Evolutionary conservation across 2,888 invertebrate genomes (phyloP), one percentile per base, ranked within the genome.

Genomic region (Drosophila colorata): DNA sequence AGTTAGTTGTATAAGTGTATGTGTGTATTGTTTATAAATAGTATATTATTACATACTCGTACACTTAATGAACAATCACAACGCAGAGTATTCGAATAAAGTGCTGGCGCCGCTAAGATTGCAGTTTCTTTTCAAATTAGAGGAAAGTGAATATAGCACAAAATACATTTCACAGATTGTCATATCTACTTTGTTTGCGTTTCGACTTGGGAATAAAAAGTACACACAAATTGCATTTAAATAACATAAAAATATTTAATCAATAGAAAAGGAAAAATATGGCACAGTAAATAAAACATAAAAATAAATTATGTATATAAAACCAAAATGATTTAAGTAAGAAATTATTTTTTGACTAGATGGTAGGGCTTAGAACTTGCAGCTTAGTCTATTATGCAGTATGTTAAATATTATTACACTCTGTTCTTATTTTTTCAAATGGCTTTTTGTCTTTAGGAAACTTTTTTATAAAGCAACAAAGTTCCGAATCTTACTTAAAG

Each of bases 1-100:
- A 9, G 9, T 28, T 9, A 28, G 28, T 9, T 28, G 53, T 78
- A 57, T 73, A 47, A 41, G 38, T 69, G 48, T 76, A 44, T 44
- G 25, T 35, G 43, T 58, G 61, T 46, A 53, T 68, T 18, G 13
- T 28, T 31, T 69, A 61, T 80, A 80, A 68, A 67, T 69, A 70
- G 64, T 67, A 65, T 75, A 65, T 70, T 59, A 43, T 71, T 75
- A 74, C 76, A 78, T 67, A 49, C 67, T 66, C 66, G 66, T 85
- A 91, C 90, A 90, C 91, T 87, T 91, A 90, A 85, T 87, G 90
- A 89, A 89, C 91, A 90, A 90, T 90, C 90, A 90, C 90, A 90
- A 90, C 90, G 90, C 90, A 91, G 90, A 90, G 90, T 90, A 82
- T 91, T 89, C 70, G 85, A 90, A 90, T 87, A 88, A 90, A 81